These are phyloP conservation scores for Machaerirhynchus nigripectus DNA, from an alignment of 2,113 vertebrate genomes.

Conservation along the genomic window DNA sequence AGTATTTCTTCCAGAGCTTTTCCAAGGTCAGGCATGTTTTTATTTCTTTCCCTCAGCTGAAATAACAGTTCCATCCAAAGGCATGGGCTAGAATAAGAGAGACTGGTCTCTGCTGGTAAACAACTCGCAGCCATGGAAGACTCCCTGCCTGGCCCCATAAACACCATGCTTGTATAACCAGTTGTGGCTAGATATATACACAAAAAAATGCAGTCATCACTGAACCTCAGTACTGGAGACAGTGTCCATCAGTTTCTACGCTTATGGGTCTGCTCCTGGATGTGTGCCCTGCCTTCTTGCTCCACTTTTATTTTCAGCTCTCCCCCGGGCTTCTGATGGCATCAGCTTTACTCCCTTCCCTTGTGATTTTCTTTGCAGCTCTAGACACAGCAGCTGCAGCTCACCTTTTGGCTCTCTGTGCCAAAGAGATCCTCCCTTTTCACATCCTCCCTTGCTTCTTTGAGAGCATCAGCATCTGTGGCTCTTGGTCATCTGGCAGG, in stretches of 20 bases:
- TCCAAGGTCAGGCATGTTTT: not conserved
- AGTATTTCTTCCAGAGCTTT: not conserved
- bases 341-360: not conserved
- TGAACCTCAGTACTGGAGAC: not conserved
- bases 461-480: not conserved
- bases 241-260: not conserved
- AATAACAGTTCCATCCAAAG: conserved; percentile 27
- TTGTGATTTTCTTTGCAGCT: not conserved
- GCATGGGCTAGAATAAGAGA: conserved; percentile 10
- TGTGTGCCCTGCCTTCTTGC: not conserved
- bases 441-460: not conserved
- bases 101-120: not conserved
- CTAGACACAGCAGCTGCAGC: not conserved
- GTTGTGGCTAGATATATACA: not conserved
- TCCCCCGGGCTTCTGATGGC: not conserved
- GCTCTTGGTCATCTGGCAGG: not conserved
- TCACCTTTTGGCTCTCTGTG: not conserved
- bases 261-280: not conserved
- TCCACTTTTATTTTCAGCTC: not conserved
- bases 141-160: not conserved
- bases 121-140: not conserved
- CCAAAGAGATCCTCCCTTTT: no score
- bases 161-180: not conserved
- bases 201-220: not conserved
- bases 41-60: not conserved